Evolutionary conservation across 1,140 invertebrate species (phyloP).

Genomic region (Saccostrea glomerata): DNA sequence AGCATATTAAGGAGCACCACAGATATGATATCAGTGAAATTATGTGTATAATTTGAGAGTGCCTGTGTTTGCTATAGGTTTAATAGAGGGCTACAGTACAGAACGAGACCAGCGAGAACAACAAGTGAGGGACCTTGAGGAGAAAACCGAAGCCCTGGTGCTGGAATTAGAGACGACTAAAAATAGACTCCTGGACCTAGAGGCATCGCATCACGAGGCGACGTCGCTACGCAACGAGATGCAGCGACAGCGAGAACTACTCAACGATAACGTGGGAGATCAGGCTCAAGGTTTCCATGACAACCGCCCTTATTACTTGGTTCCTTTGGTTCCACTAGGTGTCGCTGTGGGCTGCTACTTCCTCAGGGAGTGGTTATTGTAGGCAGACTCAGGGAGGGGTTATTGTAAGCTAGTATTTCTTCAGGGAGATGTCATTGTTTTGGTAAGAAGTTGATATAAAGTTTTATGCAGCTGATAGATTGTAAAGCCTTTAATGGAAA

Average conservation of each 20-base stretch:
- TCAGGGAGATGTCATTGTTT: neutral
- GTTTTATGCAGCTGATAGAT: neutral
- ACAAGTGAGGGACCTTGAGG: conserved; percentile 70
- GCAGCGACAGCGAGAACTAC: conserved; percentile 67
- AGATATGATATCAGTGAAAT: neutral
- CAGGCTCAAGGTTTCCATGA: conserved; percentile 73
- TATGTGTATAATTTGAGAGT: neutral
- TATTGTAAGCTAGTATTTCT: neutral
- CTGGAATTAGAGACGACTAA: conserved; percentile 70
- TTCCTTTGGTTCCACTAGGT: conserved; percentile 68
- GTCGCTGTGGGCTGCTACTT: conserved; percentile 70
- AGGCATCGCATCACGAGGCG: conserved; percentile 68
- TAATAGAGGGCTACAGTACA: conserved; percentile 71
- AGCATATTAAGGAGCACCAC: too few relatives aligned
- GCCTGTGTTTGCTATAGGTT: conserved; percentile 62
- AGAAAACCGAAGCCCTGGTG: conserved; percentile 70
- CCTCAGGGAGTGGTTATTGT: conserved; percentile 58
- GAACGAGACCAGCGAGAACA: conserved; percentile 69
- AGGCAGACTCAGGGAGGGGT: neutral
- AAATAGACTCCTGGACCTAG: conserved; percentile 67
- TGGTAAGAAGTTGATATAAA: neutral
- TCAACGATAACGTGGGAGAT: conserved; percentile 70
- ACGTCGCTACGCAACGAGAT: conserved; percentile 67
- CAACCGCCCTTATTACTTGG: conserved; percentile 59
- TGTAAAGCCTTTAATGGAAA: neutral